Conservation (phyloP, 2,888 invertebrate species). For the Mesoligia furuncula region DNA sequence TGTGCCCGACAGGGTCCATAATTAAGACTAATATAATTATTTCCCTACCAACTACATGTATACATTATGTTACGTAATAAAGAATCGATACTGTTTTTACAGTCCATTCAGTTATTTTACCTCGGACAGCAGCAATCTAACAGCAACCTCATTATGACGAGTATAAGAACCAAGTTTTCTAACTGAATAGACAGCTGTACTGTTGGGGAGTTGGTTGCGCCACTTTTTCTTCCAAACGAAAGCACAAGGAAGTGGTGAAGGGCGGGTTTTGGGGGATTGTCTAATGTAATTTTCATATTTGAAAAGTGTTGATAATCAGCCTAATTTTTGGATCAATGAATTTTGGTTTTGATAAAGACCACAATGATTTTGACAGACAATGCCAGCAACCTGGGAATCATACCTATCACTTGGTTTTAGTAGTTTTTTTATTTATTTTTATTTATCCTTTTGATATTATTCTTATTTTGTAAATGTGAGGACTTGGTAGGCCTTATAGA, state of each 20-base stretch:
- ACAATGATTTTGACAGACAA: background rate
- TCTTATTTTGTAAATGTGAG: too few relatives aligned
- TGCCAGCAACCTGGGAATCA: too few relatives aligned
- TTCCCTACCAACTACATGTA: too few relatives aligned
- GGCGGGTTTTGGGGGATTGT: background rate
- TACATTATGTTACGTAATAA: too few relatives aligned
- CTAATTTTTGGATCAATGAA: background rate
- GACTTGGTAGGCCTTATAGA: too few relatives aligned
- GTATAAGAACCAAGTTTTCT: background rate
- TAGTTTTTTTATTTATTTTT: too few relatives aligned
- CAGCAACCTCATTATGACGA: background rate
- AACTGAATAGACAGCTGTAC: background rate
- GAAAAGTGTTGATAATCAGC: background rate
- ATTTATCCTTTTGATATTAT: too few relatives aligned
- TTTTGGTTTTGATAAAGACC: background rate
- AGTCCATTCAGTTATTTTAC: background rate
- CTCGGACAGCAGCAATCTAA: background rate
- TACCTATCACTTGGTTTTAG: too few relatives aligned
- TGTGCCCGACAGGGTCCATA: too few relatives aligned
- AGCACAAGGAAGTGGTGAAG: background rate
- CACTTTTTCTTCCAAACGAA: background rate
- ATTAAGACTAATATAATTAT: too few relatives aligned
- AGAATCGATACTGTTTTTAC: background rate
- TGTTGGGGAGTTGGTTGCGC: background rate
- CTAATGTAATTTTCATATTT: background rate